Base-by-base conservation (phyloP, 2,113 vertebrate genomes). In the Sterrhoptilus dennistouni region DNA sequence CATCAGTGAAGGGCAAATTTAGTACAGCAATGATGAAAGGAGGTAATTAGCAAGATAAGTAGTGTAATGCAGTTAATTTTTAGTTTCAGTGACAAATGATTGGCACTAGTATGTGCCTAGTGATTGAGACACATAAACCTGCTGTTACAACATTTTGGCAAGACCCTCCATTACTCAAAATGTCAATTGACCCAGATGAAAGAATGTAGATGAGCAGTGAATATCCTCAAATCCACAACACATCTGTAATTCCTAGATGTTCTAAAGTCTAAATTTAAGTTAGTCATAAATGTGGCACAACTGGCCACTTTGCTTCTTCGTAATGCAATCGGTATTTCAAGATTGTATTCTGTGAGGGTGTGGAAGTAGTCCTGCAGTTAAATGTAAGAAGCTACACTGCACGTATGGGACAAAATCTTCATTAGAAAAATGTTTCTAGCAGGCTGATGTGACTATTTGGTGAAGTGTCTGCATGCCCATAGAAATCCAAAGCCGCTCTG, bases 281-380 rank as follows among this genome's bases (percentile, higher is more conserved):
- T 45, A 29, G 7, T 29, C 31, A 12, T 21, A 40, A 69, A 35
- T 2, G 16, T 40, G 53, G 11, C 40, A 64, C 1, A 14, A 29
- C 8, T 53, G 29, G 49, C 50, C 57, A 25, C 61, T 87, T 87
- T 53, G 8, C 23, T 85, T 9, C 33, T 44, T 64, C 3, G 0
- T 19, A 14, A 40, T 29, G 6, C 20, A 38, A 1, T 27, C 25
- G 9, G 8, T 70, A 31, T 89, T 83, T 83, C 27, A 59, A 14
- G 23, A 12, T 12, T 50, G 3, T 11, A 1, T 53, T 66, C 50
- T 66, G 0, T 11, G 5, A 77, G 27, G 16, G 2, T 3, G 1
- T 14, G 1, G 16, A 23, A 69, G 19, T 14, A 86, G 75, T 40
- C 15, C 23, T 66, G 29, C 7, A 35, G 27, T 72, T 89, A 40